A percentile compares a stretch with the other conserved stretches of the same genome.
Conservation (phyloP, 2,888 invertebrate species). For the Eurois occulta region DNA sequence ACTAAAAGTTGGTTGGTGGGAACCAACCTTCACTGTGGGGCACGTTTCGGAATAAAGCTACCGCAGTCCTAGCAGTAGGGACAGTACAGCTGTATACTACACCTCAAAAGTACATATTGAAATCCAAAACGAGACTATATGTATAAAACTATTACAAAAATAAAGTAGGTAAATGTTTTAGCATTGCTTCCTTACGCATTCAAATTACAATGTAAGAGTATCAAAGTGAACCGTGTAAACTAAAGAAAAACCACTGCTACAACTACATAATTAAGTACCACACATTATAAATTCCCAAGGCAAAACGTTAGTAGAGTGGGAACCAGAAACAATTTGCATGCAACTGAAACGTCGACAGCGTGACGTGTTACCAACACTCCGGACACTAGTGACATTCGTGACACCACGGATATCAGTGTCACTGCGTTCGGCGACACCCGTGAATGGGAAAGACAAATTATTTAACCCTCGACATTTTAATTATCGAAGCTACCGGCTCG, state of each 20-base stretch:
- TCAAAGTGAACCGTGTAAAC: not conserved
- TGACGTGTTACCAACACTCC: slow-evolving; percentile 19
- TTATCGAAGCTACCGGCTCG: slow-evolving; percentile 21
- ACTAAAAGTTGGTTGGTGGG: too few relatives aligned
- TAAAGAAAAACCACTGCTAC: not conserved
- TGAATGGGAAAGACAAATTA: slow-evolving; percentile 46
- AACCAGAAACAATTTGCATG: slow-evolving; percentile 41
- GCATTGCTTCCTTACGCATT: too few relatives aligned
- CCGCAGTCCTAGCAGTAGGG: too few relatives aligned
- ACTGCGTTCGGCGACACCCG: slow-evolving; percentile 32
- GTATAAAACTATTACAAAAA: not conserved
- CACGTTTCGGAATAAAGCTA: too few relatives aligned
- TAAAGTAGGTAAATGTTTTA: not conserved
- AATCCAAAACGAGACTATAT: not conserved
- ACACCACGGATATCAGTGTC: slow-evolving; percentile 6
- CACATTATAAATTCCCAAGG: slow-evolving; percentile 19
- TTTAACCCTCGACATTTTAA: slow-evolving; percentile 37
- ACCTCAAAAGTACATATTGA: not conserved
- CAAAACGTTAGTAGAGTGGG: slow-evolving; percentile 7
- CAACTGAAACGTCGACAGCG: slow-evolving; percentile 26
- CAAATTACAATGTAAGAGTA: not conserved
- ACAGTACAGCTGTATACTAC: too few relatives aligned
- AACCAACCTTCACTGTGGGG: too few relatives aligned
- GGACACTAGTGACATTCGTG: slow-evolving; percentile 18
- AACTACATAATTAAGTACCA: not conserved